Conservation (phyloP, 2,888 invertebrate genomes). For the Limnephilus marmoratus region DNA sequence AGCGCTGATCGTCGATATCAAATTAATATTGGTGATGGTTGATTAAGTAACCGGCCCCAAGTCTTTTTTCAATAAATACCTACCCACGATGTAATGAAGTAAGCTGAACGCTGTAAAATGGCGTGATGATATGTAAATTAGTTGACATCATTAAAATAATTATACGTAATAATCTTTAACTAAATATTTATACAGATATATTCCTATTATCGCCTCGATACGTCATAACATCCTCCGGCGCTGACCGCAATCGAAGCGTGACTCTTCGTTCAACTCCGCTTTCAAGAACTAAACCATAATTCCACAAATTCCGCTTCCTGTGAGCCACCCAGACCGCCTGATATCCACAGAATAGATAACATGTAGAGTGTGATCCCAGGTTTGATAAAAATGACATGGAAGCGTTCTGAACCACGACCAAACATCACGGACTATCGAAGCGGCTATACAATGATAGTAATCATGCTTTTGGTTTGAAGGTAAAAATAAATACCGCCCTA, state of each 20-base stretch:
- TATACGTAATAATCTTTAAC: background rate
- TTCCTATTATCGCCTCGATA: background rate
- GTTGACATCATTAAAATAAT: background rate
- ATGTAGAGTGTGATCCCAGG: background rate
- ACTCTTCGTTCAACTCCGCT: background rate
- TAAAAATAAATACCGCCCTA: background rate
- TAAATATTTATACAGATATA: background rate
- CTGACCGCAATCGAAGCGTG: conserved; percentile 4
- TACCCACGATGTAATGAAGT: background rate
- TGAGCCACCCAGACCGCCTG: background rate
- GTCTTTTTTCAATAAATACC: no score
- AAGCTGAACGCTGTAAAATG: background rate
- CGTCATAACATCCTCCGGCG: background rate
- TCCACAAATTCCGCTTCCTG: conserved; percentile 1
- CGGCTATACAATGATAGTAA: no score
- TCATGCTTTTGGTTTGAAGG: no score
- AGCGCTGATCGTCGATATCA: no score
- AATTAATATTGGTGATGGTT: no score
- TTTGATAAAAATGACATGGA: no score
- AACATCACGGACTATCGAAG: no score
- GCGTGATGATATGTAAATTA: background rate
- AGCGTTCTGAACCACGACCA: no score
- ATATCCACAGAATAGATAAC: background rate
- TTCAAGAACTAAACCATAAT: background rate
- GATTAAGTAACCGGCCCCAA: no score